Base-by-base conservation (phyloP, 1,140 invertebrate species). In the Drosophila navojoa region DNA sequence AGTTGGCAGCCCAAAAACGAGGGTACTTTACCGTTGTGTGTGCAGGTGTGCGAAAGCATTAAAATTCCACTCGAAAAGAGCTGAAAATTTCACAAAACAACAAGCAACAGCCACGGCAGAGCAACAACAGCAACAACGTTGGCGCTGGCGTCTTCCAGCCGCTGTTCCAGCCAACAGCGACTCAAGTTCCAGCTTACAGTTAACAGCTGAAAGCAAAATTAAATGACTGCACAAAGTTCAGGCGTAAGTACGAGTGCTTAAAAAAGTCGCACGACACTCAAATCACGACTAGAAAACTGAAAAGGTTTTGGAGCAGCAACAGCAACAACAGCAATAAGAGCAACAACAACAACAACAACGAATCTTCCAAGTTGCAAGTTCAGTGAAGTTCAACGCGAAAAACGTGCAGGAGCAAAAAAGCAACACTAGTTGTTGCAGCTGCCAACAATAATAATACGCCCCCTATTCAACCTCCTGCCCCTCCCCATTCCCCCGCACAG, bases 1-100 rank as follows among this genome's bases (percentile, higher is more conserved):
- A 78, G 81, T 71, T 71, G 68, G 45, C 70, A 61, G 64, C 81
- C 79, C 78, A 87, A 74, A 87, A 87, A 87, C 79, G 86, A 82
- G 82, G 82, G 77, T 89, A 87, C 71, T 61, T 79, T 78, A 78
- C 82, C 76, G 79, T 89, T 87, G 74, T 69, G 78, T 82, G 79
- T 81, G 84, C 84, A 89, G 84, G 84, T 89, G 84, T 89, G 80
- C 84, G 76, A 84, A 89, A 76, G 84, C 84, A 89, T 87, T 89
- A 87, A 87, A 89, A 87, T 87, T 87, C 82, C 82, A 89, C 84
- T 87, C 72, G 60, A 79, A 66, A 74, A 74, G 67, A 74, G 66
- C 55, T 76, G 61, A 52, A 76, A 76, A 76, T 76, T 76, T 72
- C 74, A 63, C 76, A 61, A 79, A 64, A 29, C 50, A 71, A 61